Conservation (phyloP, 1,140 invertebrate species). For the Diachasma alloeum region DNA sequence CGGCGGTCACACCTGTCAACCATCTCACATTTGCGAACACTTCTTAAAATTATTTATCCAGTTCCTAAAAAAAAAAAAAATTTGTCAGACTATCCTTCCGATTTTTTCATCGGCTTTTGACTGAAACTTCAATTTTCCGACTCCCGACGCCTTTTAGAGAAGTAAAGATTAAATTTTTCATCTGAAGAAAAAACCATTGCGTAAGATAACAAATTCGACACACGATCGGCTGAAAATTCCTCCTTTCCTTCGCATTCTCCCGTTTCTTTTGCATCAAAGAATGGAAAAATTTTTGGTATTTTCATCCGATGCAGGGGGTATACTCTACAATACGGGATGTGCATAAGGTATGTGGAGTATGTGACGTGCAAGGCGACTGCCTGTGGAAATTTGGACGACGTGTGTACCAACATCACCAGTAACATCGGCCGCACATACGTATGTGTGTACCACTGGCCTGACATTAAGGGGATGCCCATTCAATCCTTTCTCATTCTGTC, state of each 20-base stretch:
- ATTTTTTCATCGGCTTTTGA: no score
- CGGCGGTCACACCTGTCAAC: no score
- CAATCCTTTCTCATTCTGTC: neutral
- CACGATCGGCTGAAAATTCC: neutral
- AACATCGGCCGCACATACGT: neutral
- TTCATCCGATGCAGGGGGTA: neutral
- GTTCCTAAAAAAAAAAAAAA: no score
- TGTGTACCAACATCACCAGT: neutral
- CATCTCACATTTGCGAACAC: no score
- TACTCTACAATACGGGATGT: constrained; percentile 13
- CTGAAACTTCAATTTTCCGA: no score
- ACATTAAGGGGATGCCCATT: neutral
- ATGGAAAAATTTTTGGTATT: neutral
- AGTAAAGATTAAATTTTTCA: no score
- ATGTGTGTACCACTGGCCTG: neutral
- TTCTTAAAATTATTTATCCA: no score
- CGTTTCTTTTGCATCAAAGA: neutral
- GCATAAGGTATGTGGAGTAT: constrained; percentile 25
- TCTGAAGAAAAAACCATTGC: neutral
- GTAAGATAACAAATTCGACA: neutral
- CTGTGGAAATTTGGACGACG: constrained; percentile 20
- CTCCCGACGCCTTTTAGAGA: no score
- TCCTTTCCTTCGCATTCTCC: neutral
- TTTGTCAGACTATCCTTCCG: no score
- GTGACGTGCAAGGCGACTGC: neutral